Evolutionary conservation across 1,140 invertebrate genomes (phyloP).

Genomic region (honey bee (Apis mellifera)): DNA sequence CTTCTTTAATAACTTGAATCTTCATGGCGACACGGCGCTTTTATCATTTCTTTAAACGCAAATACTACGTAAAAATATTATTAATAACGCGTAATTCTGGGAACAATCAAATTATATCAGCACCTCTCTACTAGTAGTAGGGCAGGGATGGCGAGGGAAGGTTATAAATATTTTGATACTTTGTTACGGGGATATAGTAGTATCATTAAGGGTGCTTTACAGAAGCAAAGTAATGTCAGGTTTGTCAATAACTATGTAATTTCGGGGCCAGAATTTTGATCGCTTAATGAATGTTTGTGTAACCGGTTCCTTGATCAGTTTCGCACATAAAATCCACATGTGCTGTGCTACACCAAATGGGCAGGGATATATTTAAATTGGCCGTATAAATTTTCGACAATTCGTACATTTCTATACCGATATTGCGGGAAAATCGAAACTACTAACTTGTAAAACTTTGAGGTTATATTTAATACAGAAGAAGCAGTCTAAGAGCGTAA

Average conservation of each 20-base stretch:
- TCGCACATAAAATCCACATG: neutral
- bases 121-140: neutral
- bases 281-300: constrained; percentile 51
- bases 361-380: neutral
- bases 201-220: constrained; percentile 43
- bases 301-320: constrained; percentile 48
- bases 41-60: neutral
- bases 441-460: neutral
- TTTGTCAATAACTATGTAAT: constrained; percentile 49
- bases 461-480: neutral
- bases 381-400: neutral
- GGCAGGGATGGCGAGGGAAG: neutral
- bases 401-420: neutral
- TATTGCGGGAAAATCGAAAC: neutral
- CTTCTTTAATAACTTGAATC: neutral
- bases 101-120: constrained; percentile 14
- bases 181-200: constrained; percentile 13
- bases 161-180: neutral
- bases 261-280: constrained; percentile 30
- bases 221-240: constrained; percentile 46
- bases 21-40: neutral
- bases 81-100: neutral
- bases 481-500: neutral
- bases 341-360: too few species aligned
- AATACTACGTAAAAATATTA: neutral